phyloP scores from a whole-genome alignment of 2,888 invertebrate genomes.

The Pharmacophagus antenor region DNA sequence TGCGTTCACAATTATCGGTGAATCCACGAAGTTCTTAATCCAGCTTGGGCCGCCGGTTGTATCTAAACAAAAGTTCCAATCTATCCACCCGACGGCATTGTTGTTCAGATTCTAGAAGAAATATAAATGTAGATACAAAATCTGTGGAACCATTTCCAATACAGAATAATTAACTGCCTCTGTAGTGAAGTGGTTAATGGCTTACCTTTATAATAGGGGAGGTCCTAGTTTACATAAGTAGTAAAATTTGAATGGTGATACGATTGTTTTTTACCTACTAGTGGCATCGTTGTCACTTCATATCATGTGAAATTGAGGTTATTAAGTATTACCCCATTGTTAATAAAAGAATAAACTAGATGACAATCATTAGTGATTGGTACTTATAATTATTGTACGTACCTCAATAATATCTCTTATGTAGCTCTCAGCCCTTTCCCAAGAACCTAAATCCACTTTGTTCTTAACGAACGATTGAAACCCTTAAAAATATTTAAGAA shows the following conservation, averaged over 20 bases:
- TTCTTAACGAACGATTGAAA: conserved; percentile 14
- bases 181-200: too few relatives aligned
- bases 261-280: too few relatives aligned
- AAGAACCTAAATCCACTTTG: conserved; percentile 86
- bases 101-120: conserved; percentile 84
- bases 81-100: conserved; percentile 91
- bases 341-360: too few relatives aligned
- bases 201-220: too few relatives aligned
- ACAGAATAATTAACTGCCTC: too few relatives aligned
- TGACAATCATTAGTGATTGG: too few relatives aligned
- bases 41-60: conserved; percentile 90
- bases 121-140: not conserved
- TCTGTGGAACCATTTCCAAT: not conserved
- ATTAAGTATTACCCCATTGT: too few relatives aligned
- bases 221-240: too few relatives aligned
- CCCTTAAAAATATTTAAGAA: conserved; percentile 10
- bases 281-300: too few relatives aligned
- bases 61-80: conserved; percentile 94
- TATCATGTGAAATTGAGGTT: too few relatives aligned
- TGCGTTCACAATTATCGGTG: conserved; percentile 82
- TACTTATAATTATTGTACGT: conserved; percentile 39
- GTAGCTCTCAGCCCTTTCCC: conserved; percentile 86
- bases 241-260: too few relatives aligned
- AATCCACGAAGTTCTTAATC: conserved; percentile 88
- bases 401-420: conserved; percentile 84